Percentiles rank a stretch among this genome's conserved stretches.
Evolutionary conservation across 53 echinoderm and acorn worm species (phyloP).

Genomic region (Antedon mediterranea): DNA sequence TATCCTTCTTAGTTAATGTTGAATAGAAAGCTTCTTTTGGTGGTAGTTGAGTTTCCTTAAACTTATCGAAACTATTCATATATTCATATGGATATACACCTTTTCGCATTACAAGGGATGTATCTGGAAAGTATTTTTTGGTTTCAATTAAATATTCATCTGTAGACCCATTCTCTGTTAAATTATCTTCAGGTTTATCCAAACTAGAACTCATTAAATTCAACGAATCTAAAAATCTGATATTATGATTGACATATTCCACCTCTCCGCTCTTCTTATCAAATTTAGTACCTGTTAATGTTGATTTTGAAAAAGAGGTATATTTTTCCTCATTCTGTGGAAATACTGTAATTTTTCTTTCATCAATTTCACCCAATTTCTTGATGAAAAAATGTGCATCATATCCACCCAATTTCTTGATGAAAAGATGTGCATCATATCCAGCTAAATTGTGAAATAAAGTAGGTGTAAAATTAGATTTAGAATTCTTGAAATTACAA

Average conservation of each 20-base stretch:
- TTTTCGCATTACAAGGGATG: no score
- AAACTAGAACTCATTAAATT: background rate
- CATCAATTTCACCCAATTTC: background rate
- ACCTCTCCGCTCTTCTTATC: no score
- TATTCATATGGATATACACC: constrained; percentile 42
- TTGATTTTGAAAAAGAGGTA: no score
- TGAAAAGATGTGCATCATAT: constrained; percentile 26
- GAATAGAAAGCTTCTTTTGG: constrained; percentile 15
- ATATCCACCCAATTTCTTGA: constrained; percentile 1
- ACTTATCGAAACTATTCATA: constrained; percentile 16
- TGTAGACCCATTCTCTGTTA: background rate
- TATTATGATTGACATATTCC: no score
- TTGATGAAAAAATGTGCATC: constrained; percentile 22
- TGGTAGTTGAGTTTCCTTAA: constrained; percentile 15
- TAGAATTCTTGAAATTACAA: constrained; percentile 23
- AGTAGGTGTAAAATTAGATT: constrained; percentile 12
- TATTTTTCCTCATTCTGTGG: no score
- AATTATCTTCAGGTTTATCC: background rate
- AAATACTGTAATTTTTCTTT: no score
- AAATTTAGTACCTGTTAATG: no score
- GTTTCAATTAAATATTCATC: background rate
- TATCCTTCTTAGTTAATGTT: constrained; percentile 12
- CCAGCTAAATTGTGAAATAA: constrained; percentile 25
- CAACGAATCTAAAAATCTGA: background rate
- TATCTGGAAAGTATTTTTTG: background rate